Conservation (phyloP, 2,797 vertebrate genomes). For the Cyprinodon diabolis region DNA sequence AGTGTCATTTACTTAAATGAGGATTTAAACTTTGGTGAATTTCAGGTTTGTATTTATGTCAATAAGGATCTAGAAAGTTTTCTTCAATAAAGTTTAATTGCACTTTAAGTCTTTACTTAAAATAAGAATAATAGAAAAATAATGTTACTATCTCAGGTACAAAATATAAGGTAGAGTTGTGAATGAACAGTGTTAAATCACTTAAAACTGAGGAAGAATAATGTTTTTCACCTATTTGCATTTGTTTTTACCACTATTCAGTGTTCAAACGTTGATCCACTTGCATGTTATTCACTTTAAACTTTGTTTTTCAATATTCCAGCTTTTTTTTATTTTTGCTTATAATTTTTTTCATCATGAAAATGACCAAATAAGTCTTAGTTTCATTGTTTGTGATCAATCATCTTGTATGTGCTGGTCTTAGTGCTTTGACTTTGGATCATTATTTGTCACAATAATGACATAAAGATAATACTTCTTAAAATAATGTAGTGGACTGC, state of each 20-base stretch:
- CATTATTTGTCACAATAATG: not conserved
- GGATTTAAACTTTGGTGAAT: slow-evolving; percentile 2
- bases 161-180: slow-evolving; percentile 16
- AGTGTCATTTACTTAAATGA: slow-evolving; percentile 11
- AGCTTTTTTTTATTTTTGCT: not conserved
- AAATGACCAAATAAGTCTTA: not conserved
- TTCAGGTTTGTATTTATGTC: slow-evolving; percentile 4
- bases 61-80: not conserved
- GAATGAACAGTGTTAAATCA: not conserved
- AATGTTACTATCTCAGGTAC: slow-evolving; percentile 47
- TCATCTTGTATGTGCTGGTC: too few relatives aligned
- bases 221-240: not conserved
- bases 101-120: slow-evolving; percentile 35
- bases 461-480: not conserved
- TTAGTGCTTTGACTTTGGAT: not conserved
- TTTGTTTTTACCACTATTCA: not conserved
- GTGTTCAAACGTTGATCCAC: not conserved
- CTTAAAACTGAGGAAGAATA: not conserved
- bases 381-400: not conserved
- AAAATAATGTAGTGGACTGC: not conserved
- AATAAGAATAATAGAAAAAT: slow-evolving; percentile 42
- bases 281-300: not conserved
- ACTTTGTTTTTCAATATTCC: slow-evolving; percentile 12
- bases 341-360: not conserved
- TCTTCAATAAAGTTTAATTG: slow-evolving; percentile 26